A percentile compares a stretch with the other conserved stretches of the same genome.
phyloP scores from a whole-genome alignment of 1,140 invertebrate genomes.

The Drosophila oshimai region DNA sequence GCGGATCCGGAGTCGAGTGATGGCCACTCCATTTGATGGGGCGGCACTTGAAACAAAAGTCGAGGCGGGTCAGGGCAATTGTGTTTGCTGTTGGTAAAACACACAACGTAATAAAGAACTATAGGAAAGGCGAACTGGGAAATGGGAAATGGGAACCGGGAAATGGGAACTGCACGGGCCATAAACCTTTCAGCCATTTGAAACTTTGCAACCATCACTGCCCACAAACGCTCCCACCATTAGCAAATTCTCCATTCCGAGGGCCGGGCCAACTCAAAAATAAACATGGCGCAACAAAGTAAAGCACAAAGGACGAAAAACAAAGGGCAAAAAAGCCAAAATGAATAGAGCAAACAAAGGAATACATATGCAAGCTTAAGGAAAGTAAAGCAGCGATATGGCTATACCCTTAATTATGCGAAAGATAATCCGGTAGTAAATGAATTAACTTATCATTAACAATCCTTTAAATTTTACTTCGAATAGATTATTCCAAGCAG shows the following conservation, averaged over 20 bases:
- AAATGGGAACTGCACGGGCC: slow-evolving; percentile 31
- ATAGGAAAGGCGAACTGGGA: slow-evolving; percentile 18
- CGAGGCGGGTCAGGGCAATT: slow-evolving; percentile 57
- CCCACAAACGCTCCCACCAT: slow-evolving; percentile 32
- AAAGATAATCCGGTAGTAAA: background rate
- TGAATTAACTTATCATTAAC: too few relatives aligned
- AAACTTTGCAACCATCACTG: slow-evolving; percentile 24
- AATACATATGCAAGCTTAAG: slow-evolving; percentile 18
- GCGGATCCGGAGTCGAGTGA: slow-evolving; percentile 8
- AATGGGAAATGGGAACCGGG: background rate
- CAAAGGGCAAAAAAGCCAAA: slow-evolving; percentile 43
- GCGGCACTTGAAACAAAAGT: slow-evolving; percentile 60
- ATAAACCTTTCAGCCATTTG: slow-evolving; percentile 46
- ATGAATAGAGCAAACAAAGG: slow-evolving; percentile 49
- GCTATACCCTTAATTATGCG: slow-evolving; percentile 14
- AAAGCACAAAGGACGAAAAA: slow-evolving; percentile 40
- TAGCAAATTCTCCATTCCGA: slow-evolving; percentile 14
- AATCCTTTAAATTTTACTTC: too few relatives aligned
- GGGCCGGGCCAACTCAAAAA: slow-evolving; percentile 36
- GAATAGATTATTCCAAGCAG: too few relatives aligned
- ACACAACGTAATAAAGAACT: slow-evolving; percentile 68
- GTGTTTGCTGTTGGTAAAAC: slow-evolving; percentile 69
- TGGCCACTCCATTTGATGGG: slow-evolving; percentile 57
- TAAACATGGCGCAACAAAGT: slow-evolving; percentile 46
- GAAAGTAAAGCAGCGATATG: background rate